A percentile compares a stretch with the other conserved stretches of the same genome.
Evolutionary conservation across 2,888 invertebrate genomes (phyloP).

Genomic region (Aspidiotus rigidus): DNA sequence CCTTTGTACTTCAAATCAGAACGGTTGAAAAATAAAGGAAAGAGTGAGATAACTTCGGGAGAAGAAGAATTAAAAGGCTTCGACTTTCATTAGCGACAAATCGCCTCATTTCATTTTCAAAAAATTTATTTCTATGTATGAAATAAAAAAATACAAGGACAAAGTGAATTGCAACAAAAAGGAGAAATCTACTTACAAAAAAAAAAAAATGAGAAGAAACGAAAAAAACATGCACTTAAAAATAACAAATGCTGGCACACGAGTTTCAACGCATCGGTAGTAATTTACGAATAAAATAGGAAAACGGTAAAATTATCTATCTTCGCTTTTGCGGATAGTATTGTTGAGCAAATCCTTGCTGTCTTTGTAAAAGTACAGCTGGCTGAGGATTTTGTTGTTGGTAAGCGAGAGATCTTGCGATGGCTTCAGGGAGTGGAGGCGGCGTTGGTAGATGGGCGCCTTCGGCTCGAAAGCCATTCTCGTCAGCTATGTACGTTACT

Average conservation of each 20-base stretch:
- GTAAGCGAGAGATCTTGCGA: slow-evolving; percentile 41
- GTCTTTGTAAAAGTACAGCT: slow-evolving; percentile 36
- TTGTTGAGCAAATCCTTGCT: neutral
- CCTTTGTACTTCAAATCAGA: no score
- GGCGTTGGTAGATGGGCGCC: slow-evolving; percentile 71
- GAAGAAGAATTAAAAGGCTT: no score
- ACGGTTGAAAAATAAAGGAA: no score
- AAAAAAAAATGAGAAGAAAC: neutral
- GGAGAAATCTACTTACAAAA: no score
- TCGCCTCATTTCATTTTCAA: neutral
- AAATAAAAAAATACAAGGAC: no score
- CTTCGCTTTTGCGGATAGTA: slow-evolving; percentile 17
- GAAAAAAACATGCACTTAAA: neutral
- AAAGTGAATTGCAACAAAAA: no score
- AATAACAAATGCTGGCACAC: neutral
- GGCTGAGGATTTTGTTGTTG: slow-evolving; percentile 43
- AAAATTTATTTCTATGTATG: neutral
- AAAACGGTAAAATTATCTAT: neutral
- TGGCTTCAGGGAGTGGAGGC: slow-evolving; percentile 63
- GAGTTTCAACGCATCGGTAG: neutral
- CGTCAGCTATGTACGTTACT: slow-evolving; percentile 61
- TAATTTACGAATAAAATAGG: slow-evolving; percentile 1
- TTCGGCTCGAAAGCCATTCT: slow-evolving; percentile 66
- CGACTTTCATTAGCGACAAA: no score
- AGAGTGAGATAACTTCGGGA: no score